Evolutionary conservation across 2,113 vertebrate species (phyloP).

Genomic region (Nesospiza acunhae): DNA sequence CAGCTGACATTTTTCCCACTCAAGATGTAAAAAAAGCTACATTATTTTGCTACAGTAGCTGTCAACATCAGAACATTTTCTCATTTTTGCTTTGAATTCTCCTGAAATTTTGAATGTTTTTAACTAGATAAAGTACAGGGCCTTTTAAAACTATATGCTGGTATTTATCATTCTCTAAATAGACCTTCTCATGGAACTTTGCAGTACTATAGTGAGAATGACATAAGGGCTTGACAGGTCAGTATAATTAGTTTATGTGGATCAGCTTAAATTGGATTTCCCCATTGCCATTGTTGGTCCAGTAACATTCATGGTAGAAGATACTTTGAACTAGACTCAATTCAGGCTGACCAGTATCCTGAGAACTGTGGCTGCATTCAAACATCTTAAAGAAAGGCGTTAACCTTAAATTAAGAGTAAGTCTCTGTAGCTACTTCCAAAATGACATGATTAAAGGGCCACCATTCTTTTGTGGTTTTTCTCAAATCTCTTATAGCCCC

Average conservation of each 20-base stretch:
- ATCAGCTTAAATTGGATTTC: background rate
- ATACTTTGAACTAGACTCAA: background rate
- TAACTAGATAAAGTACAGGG: background rate
- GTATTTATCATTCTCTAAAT: background rate
- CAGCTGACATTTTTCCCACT: background rate
- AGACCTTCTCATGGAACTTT: background rate
- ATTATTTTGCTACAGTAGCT: background rate
- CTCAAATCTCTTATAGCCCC: background rate
- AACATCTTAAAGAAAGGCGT: background rate
- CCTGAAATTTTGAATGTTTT: background rate
- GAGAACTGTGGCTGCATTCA: background rate
- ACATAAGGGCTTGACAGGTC: background rate
- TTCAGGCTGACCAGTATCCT: background rate
- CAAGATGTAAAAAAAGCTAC: background rate
- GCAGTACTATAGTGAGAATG: background rate
- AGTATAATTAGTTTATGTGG: background rate
- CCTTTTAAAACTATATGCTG: background rate
- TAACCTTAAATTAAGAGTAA: background rate
- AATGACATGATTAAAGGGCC: background rate
- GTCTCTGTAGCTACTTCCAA: background rate
- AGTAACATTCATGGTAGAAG: background rate
- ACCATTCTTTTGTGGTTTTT: background rate
- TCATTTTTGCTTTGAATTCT: background rate
- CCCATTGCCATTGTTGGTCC: background rate
- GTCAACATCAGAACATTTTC: background rate